These are phyloP conservation scores for Aphelocoma californica DNA, from an alignment of 2,797 vertebrate genomes.

Conservation along the genomic window DNA sequence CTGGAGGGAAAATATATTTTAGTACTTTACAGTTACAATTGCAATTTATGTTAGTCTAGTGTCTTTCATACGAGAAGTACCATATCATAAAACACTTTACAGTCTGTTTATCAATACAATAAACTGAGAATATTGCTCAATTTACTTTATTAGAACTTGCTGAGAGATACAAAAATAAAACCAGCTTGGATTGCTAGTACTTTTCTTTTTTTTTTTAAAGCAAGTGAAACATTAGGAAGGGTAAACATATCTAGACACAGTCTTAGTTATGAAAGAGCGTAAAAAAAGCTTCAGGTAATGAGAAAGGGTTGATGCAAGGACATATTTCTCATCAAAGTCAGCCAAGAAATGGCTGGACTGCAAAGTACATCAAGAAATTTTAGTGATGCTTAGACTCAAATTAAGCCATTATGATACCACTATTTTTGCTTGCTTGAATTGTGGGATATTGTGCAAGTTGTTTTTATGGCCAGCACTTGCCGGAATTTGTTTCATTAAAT, in stretches of 20 bases:
- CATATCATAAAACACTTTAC: slow-evolving; percentile 57
- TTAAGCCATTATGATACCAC: neutral
- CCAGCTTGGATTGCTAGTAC: neutral
- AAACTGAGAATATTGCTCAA: slow-evolving; percentile 61
- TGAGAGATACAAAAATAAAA: slow-evolving; percentile 66
- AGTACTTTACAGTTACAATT: slow-evolving; percentile 62
- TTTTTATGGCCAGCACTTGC: neutral
- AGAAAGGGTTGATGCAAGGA: slow-evolving; percentile 2
- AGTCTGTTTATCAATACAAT: slow-evolving; percentile 66
- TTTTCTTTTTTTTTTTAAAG: neutral
- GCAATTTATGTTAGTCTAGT: slow-evolving; percentile 62
- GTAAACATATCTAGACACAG: neutral
- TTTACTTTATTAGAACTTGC: slow-evolving; percentile 67
- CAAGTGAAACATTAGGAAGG: neutral
- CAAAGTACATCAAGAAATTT: neutral
- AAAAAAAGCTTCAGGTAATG: slow-evolving; percentile 26
- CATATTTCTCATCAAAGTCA: neutral
- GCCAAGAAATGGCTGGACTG: neutral
- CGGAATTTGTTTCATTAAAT: neutral
- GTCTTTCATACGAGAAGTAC: slow-evolving; percentile 47
- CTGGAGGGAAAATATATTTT: slow-evolving; percentile 62
- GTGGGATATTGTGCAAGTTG: neutral
- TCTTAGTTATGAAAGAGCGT: neutral
- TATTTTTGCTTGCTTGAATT: neutral
- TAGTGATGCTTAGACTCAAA: neutral